Conservation (phyloP, 2,797 vertebrate species). For the Onychomys leucogaster region DNA sequence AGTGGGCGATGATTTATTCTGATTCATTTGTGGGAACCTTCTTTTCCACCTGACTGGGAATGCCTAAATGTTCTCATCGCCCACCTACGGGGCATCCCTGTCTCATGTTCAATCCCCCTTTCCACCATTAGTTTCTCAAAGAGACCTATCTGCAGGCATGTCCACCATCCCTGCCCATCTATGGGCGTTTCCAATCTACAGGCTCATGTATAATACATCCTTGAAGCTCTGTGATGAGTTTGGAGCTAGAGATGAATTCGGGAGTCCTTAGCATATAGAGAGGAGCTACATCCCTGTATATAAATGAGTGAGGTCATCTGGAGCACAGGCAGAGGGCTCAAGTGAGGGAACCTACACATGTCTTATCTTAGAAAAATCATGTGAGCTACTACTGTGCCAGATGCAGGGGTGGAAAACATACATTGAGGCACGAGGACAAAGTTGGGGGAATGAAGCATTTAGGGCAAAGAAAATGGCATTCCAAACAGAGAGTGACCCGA, state of each 20-base stretch:
- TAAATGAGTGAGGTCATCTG: background rate
- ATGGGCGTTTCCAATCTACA: background rate
- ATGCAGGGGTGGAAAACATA: background rate
- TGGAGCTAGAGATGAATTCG: slow-evolving; percentile 18
- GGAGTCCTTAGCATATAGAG: background rate
- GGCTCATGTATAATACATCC: background rate
- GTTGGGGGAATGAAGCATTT: background rate
- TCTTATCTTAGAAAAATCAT: background rate
- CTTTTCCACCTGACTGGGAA: slow-evolving; percentile 21
- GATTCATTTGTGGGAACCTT: slow-evolving; percentile 58
- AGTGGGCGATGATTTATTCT: slow-evolving; percentile 65
- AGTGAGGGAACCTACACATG: background rate
- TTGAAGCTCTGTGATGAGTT: slow-evolving; percentile 22
- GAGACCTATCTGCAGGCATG: background rate
- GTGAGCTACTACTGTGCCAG: background rate
- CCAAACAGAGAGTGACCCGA: background rate
- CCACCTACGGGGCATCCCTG: slow-evolving; percentile 6
- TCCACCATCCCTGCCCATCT: background rate
- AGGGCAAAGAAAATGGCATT: background rate
- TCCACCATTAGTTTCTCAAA: background rate
- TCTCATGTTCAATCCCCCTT: background rate
- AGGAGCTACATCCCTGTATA: background rate
- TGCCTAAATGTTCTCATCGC: slow-evolving; percentile 39
- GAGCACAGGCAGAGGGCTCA: background rate
- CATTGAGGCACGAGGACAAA: background rate